Evolutionary conservation across 2,888 invertebrate species (phyloP).

Genomic region (Drosophila colorata): DNA sequence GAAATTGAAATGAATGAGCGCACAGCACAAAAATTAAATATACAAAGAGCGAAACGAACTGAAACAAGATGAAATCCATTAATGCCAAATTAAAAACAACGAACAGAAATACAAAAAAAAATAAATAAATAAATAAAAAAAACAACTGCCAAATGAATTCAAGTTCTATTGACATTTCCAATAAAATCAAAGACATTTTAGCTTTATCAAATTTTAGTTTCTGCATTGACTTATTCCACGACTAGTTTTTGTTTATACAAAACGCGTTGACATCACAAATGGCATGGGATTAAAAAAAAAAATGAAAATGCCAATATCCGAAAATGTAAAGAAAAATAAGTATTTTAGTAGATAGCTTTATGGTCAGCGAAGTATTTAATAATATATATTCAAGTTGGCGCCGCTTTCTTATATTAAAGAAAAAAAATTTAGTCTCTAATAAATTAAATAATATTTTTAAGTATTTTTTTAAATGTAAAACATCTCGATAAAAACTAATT

Average conservation of each 20-base stretch:
- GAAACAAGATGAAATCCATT: slow-evolving; percentile 39
- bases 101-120: background rate
- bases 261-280: slow-evolving; percentile 3
- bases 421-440: no score
- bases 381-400: no score
- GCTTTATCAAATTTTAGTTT: slow-evolving; percentile 5
- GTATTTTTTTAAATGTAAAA: no score
- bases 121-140: slow-evolving; percentile 2
- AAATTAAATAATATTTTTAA: no score
- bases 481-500: no score
- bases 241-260: slow-evolving; percentile 11
- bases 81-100: slow-evolving; percentile 15
- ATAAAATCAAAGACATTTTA: slow-evolving; percentile 50
- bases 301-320: background rate
- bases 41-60: slow-evolving; percentile 36
- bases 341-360: no score
- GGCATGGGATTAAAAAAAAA: slow-evolving; percentile 4
- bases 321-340: no score
- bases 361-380: no score
- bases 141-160: slow-evolving; percentile 30
- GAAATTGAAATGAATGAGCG: slow-evolving; percentile 38
- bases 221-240: slow-evolving; percentile 12
- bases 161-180: slow-evolving; percentile 63
- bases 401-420: no score
- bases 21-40: slow-evolving; percentile 21